Evolutionary conservation across 2,888 invertebrate species (phyloP), one percentile per base, ranked within the genome.

Genomic region (Pheosia tremula): DNA sequence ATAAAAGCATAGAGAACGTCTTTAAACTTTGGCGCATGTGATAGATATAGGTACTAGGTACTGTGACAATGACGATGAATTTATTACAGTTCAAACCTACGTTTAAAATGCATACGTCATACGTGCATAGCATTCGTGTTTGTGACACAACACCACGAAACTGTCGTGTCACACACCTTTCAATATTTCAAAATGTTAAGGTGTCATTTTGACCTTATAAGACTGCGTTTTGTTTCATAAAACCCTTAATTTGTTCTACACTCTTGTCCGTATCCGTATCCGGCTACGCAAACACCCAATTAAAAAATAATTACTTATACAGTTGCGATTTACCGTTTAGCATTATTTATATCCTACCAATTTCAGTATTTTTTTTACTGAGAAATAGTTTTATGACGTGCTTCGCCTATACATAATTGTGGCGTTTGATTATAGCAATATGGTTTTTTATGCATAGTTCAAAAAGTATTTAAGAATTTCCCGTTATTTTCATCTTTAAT

Each of bases 271-370:
- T 81, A 80, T 66, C 60, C 59, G 66, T 81, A 80, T 81, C 83
- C 80, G 80, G 79, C 74, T 80, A 80, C 81, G 81, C 69, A 81
- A 79, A 78, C 74, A 80, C 24, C 7, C 50, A 50, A 50, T 50
- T 50, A 50, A 50, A 49, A 50, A 77, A 78, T 74, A 60, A 63
- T 54, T 66, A 77, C 68, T 69, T 72, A 68, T 43, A 43, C 43
- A 43, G 49, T 49, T 49, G 49, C 49, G n/a, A 9, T n/a, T 61
- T 58, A 61, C 63, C 52, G 53, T 45, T 41, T 24, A 43, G 43
- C 41, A 63, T 58, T 50, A 57, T 61, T 61, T 47, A 52, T 13
- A 57, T 57, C 52, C 45, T 43, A 8, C 41, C 6, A 8, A 47
- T 11, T 47, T 47, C 11, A 47, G 47, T n/a, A n/a, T n/a, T 47